Conservation (phyloP, 2,888 invertebrate species). For the Thera obeliscata region DNA sequence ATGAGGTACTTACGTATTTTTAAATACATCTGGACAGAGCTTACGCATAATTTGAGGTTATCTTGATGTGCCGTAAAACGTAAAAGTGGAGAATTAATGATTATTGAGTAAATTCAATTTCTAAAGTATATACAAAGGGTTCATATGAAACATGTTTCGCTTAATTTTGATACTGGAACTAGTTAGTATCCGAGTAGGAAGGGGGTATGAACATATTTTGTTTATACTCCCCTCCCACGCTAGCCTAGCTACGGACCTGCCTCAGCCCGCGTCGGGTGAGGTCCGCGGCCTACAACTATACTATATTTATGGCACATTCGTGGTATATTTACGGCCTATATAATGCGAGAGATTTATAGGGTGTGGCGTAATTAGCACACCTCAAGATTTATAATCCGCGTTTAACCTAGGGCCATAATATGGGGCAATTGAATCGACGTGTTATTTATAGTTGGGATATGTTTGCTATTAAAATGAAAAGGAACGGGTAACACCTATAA, state of each 20-base stretch:
- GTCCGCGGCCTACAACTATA: slow-evolving; percentile 76
- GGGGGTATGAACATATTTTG: no score
- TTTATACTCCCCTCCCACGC: not conserved
- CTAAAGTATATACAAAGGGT: no score
- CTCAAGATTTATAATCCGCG: slow-evolving; percentile 64
- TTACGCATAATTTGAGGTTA: no score
- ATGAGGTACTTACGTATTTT: no score
- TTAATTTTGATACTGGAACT: no score
- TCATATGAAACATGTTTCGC: no score
- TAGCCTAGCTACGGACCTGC: slow-evolving; percentile 10
- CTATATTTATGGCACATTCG: slow-evolving; percentile 70
- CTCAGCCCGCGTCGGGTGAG: slow-evolving; percentile 71
- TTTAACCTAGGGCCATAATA: slow-evolving; percentile 48
- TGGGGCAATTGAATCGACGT: slow-evolving; percentile 56
- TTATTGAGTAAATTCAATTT: no score
- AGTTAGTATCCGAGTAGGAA: no score
- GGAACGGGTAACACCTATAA: slow-evolving; percentile 2
- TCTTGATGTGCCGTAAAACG: no score
- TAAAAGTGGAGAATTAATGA: no score
- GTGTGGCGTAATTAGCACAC: slow-evolving; percentile 75
- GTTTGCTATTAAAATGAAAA: slow-evolving; percentile 12
- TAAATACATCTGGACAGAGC: no score
- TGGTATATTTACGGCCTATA: slow-evolving; percentile 75
- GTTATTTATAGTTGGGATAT: slow-evolving; percentile 36
- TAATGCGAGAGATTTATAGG: slow-evolving; percentile 75